Evolutionary conservation across 2,113 vertebrate species (phyloP), one percentile per base, ranked within the genome.

Genomic region (Hypanus sabinus): DNA sequence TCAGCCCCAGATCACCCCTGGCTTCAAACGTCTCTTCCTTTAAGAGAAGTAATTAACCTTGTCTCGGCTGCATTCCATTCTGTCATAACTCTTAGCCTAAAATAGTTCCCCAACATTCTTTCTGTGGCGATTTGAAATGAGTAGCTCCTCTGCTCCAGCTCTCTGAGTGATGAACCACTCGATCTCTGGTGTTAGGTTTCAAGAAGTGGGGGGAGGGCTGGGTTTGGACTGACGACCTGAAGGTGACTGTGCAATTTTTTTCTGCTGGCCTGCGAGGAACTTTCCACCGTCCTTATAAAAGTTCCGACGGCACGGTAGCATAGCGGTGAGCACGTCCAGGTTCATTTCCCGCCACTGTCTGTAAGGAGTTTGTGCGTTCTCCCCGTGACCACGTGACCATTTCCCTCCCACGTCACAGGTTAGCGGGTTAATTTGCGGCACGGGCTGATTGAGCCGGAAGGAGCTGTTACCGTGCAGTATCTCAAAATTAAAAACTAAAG

Each of bases 11-110:
- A 60, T 85, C 12, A 65, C 65, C 9, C 14, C 62, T 62, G 62
- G 30, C 27, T 87, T 65, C 30, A 33, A n/a, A 33, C 65, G 62
- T 33, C 85, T 90, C 30, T 33, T 90, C 60, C 60, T 90, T 20
- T 65, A 65, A 90, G 57, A 62, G 62, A 90, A 33, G 60, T n/a
- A 90, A 90, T 90, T 90, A 90, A 65, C 85, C 55, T 24, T 62
- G 60, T 30, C 30, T 90, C 60, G 18, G 57, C 60, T 30, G 16
- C 85, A 65, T 90, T 65, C 14, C n/a, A 90, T 90, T 68, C 60
- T 65, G 5, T 33, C 65, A 90, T 16, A n/a, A 68, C 57, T 62
- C 30, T 33, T 24, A 30, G n/a, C 16, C 5, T 68, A 8, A 16
- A 90, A 90, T 20, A 10, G 14, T 65, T 65, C 16, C 30, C 22